Evolutionary conservation across 2,797 vertebrate species (phyloP).

Genomic region (Florisuga fusca): DNA sequence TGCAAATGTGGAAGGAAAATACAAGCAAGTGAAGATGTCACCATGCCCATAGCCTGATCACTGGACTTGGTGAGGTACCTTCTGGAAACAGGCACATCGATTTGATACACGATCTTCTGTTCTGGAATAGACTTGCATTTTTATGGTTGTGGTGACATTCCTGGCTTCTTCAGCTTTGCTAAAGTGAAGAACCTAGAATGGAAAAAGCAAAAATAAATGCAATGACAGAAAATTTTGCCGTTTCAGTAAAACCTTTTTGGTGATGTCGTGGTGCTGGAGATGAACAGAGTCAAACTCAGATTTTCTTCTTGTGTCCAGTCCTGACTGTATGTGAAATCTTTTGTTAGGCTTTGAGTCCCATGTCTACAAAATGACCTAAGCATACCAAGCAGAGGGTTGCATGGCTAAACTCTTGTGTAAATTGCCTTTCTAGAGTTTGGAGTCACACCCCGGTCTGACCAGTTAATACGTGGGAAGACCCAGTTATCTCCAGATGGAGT

Average conservation of each 20-base stretch:
- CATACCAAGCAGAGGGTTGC: not conserved
- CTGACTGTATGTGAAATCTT: not conserved
- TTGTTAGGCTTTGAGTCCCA: not conserved
- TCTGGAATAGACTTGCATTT: conserved; percentile 34
- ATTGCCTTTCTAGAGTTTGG: not conserved
- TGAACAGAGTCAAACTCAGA: not conserved
- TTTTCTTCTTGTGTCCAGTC: not conserved
- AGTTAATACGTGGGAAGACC: not conserved
- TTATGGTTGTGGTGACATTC: not conserved
- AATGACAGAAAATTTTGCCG: not conserved
- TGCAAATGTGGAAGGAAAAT: not conserved
- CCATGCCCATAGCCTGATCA: not conserved
- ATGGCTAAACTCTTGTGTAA: not conserved
- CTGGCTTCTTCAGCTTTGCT: conserved; percentile 13
- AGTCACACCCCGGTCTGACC: not conserved
- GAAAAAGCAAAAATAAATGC: not conserved
- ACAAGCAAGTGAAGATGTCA: not conserved
- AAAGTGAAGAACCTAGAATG: conserved; percentile 75
- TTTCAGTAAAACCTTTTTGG: not conserved
- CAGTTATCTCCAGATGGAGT: not conserved
- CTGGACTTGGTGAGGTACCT: conserved; percentile 63
- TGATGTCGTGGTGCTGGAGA: not conserved
- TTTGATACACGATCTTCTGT: conserved; percentile 48
- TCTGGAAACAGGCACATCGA: conserved; percentile 62
- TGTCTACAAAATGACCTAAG: not conserved